A percentile compares a stretch with the other conserved stretches of the same genome.
Evolutionary conservation across 2,888 invertebrate species (phyloP).

Genomic region (Epistrophe eligans): DNA sequence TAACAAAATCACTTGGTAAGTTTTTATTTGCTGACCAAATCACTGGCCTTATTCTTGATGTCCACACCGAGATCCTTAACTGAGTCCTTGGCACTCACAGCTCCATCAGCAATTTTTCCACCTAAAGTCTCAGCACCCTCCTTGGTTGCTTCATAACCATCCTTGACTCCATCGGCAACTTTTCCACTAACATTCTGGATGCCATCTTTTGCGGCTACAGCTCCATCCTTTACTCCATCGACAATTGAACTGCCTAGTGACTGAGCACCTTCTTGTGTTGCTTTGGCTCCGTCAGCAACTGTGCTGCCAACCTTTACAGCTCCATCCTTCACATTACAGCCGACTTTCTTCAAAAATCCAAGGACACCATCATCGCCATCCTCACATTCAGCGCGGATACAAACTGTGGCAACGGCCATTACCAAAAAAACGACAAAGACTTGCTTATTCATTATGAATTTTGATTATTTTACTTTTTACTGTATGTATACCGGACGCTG

Average conservation of each 20-base stretch:
- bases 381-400: conserved; percentile 9
- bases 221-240: background rate
- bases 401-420: conserved; percentile 11
- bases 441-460: conserved; percentile 18
- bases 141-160: conserved; percentile 15
- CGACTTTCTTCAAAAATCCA: conserved; percentile 79
- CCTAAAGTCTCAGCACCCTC: conserved; percentile 20
- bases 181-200: conserved; percentile 76
- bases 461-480: background rate
- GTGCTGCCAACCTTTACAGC: conserved; percentile 51
- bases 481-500: background rate
- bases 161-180: conserved; percentile 78
- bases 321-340: conserved; percentile 78
- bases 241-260: background rate
- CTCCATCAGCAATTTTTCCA: conserved; percentile 21
- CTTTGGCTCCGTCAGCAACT: conserved; percentile 8
- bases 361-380: conserved; percentile 78
- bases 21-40: background rate
- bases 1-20: background rate
- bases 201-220: background rate
- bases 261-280: conserved; percentile 3
- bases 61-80: conserved; percentile 9
- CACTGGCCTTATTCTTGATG: conserved; percentile 11
- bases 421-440: conserved; percentile 12
- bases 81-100: conserved; percentile 16